Conservation (phyloP, 2,888 invertebrate species). For the Stenotaenia linearis region DNA sequence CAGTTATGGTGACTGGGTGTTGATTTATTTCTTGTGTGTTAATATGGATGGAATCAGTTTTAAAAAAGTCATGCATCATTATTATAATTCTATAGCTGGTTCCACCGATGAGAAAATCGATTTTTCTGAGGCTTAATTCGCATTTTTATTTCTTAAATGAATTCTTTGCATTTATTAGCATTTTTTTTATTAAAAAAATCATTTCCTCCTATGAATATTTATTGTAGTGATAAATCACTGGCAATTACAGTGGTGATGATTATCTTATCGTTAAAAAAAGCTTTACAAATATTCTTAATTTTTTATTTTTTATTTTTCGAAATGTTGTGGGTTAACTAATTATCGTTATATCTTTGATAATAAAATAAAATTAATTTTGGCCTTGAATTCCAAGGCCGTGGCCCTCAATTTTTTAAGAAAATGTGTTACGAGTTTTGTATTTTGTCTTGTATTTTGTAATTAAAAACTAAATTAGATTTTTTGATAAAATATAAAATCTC, state of each 20-base stretch:
- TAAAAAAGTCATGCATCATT: not conserved
- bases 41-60: constrained; percentile 40
- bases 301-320: not conserved
- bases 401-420: not conserved
- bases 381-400: not conserved
- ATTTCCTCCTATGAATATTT: not conserved
- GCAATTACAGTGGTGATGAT: not conserved
- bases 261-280: not conserved
- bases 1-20: constrained; percentile 31
- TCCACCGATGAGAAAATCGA: not conserved
- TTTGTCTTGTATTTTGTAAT: too few species aligned
- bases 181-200: not conserved
- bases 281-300: not conserved
- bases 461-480: too few species aligned
- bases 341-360: not conserved
- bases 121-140: not conserved
- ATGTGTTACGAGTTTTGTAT: not conserved
- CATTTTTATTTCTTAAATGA: not conserved
- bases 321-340: not conserved
- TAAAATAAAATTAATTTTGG: not conserved
- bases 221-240: not conserved
- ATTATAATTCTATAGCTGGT: not conserved
- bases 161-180: not conserved
- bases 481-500: too few species aligned
- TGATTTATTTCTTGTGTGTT: constrained; percentile 39